Percentiles rank a stretch among this genome's conserved stretches.
phyloP scores from a whole-genome alignment of 2,797 vertebrate genomes.

The Paramormyrops hopkinsi region DNA sequence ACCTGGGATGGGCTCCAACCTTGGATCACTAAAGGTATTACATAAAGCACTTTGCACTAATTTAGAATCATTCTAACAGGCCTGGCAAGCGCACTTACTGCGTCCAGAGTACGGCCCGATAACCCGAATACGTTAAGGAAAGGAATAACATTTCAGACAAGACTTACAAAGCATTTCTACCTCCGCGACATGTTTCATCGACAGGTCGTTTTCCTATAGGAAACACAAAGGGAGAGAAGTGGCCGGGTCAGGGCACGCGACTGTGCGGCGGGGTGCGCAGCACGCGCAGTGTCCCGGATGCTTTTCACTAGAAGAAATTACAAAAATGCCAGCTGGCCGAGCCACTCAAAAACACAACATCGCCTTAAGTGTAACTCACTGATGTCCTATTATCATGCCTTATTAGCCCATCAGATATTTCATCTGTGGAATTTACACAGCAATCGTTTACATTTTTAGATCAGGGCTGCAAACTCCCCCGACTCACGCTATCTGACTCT shows the following conservation, averaged over 20 bases:
- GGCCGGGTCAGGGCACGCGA: background rate
- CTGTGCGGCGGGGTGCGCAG: background rate
- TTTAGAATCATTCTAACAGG: background rate
- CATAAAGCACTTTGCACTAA: background rate
- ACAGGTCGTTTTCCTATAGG: slow-evolving; percentile 65
- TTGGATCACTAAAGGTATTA: background rate
- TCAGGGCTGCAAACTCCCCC: background rate
- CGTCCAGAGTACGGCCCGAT: background rate
- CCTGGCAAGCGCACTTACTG: background rate
- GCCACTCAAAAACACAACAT: background rate
- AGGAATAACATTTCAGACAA: background rate
- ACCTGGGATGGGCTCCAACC: background rate
- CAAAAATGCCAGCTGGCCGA: background rate
- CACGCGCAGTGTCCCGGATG: background rate
- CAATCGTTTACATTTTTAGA: background rate
- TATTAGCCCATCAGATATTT: background rate
- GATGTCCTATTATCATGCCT: background rate
- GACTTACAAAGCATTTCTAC: slow-evolving; percentile 87
- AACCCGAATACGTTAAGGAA: background rate
- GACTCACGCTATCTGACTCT: background rate
- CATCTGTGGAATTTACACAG: background rate
- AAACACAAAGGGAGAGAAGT: background rate
- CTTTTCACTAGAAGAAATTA: background rate
- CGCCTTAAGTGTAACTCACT: background rate
- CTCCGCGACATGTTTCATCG: slow-evolving; percentile 64